These are phyloP conservation scores for Hyposoter didymator DNA, from an alignment of 2,888 invertebrate genomes.

Conservation along the genomic window DNA sequence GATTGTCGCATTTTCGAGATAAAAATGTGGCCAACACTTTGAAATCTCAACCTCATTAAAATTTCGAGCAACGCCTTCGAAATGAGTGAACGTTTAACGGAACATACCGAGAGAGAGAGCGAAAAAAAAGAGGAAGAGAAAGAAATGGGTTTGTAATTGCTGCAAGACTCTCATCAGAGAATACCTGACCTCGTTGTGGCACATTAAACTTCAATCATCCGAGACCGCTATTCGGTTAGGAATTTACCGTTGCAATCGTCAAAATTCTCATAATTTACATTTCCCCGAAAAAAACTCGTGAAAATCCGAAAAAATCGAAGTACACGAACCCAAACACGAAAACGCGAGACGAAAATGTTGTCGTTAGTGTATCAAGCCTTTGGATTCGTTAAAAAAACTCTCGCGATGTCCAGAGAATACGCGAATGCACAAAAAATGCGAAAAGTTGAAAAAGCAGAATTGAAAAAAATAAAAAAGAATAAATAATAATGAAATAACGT, in stretches of 20 bases:
- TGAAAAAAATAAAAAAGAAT: not conserved
- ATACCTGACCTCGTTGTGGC: constrained; percentile 13
- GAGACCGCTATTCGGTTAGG: not conserved
- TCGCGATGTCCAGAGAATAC: not conserved
- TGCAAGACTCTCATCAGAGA: constrained; percentile 13
- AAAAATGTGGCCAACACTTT: not conserved
- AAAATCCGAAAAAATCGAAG: not conserved
- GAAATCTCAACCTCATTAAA: not conserved
- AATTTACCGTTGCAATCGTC: not conserved
- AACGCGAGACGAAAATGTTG: not conserved
- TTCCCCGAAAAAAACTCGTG: not conserved
- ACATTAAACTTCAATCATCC: not conserved
- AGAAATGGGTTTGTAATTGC: constrained; percentile 16
- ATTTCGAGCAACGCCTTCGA: not conserved
- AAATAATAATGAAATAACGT: not conserved
- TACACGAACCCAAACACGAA: not conserved
- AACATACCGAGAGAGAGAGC: not conserved
- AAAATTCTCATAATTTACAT: not conserved
- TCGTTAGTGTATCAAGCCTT: not conserved
- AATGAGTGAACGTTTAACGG: constrained; percentile 4
- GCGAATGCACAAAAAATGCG: not conserved
- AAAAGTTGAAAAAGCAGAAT: not conserved
- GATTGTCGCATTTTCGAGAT: not conserved
- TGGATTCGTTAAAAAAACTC: not conserved
- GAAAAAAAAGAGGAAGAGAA: not conserved